Conservation (phyloP, 2,113 vertebrate species). For the Nipponia nippon region DNA sequence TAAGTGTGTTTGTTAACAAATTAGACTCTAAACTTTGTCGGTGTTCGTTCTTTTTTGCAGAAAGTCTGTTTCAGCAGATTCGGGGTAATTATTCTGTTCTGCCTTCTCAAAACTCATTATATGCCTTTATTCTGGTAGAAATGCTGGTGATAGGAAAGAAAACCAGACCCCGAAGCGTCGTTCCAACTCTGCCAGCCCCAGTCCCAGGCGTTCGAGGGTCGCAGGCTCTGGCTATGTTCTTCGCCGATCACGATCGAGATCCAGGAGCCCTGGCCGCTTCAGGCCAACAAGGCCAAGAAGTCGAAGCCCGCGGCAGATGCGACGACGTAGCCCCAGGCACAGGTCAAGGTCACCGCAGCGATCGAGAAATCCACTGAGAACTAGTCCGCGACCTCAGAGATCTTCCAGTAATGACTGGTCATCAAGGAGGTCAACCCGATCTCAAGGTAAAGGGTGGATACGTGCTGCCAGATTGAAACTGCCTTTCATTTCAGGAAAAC, state of each 20-base stretch:
- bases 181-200: constrained; percentile 61
- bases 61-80: not conserved
- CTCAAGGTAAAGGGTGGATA: constrained; percentile 63
- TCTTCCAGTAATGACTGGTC: constrained; percentile 70
- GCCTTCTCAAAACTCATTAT: not conserved
- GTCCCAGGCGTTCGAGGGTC: constrained; percentile 67
- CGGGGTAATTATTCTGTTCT: not conserved
- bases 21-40: not conserved
- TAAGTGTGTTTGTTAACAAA: not conserved
- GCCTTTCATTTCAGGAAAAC: not conserved
- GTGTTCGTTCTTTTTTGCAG: not conserved
- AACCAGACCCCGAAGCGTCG: constrained; percentile 64
- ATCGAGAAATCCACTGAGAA: not conserved
- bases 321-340: constrained; percentile 57
- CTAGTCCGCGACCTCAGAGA: constrained; percentile 39
- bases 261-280: constrained; percentile 67
- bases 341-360: constrained; percentile 67
- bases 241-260: constrained; percentile 50
- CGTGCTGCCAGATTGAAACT: accelerated
- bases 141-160: constrained; percentile 65
- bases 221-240: constrained; percentile 59
- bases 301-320: constrained; percentile 58
- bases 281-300: constrained; percentile 61
- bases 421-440: constrained; percentile 60
- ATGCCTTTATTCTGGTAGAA: constrained; percentile 12